A percentile compares a stretch with the other conserved stretches of the same genome.
Conservation (phyloP, 2,797 vertebrate species). For the Huso huso region DNA sequence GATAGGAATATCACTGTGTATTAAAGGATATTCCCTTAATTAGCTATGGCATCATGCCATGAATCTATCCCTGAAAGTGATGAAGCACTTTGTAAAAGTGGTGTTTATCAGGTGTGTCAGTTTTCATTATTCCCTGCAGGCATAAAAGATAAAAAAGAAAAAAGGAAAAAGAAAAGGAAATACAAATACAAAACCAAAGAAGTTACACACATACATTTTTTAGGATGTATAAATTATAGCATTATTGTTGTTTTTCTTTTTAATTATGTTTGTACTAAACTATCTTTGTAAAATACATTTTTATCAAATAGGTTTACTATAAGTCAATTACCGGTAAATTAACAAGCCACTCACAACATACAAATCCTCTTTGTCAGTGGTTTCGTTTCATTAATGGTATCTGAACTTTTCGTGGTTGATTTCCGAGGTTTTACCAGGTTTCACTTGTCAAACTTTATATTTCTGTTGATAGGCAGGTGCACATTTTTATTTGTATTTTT, state of each 20-base stretch:
- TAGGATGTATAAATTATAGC: not conserved
- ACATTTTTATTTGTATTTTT: too few species aligned
- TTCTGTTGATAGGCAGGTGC: too few species aligned
- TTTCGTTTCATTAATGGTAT: too few species aligned
- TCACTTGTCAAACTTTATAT: too few species aligned
- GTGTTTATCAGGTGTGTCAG: constrained; percentile 43
- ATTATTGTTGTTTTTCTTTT: not conserved
- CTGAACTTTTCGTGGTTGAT: too few species aligned
- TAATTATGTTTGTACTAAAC: constrained; percentile 2
- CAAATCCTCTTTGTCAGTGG: too few species aligned
- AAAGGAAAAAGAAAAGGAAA: constrained; percentile 21
- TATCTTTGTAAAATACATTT: constrained; percentile 1
- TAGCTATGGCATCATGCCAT: constrained; percentile 43
- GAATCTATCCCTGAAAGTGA: constrained; percentile 44
- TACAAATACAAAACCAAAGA: constrained; percentile 33
- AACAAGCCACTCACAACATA: too few species aligned
- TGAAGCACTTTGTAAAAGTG: constrained; percentile 30
- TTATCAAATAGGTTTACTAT: not conserved
- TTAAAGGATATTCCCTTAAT: constrained; percentile 47
- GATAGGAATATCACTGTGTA: constrained; percentile 31
- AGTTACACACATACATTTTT: constrained; percentile 15
- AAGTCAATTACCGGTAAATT: too few species aligned
- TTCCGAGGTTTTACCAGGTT: too few species aligned
- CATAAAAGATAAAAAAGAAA: constrained; percentile 23
- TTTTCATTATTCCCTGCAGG: constrained; percentile 21